Percentiles rank a stretch among this genome's conserved stretches.
These are phyloP conservation scores for Lophius piscatorius DNA, from an alignment of 2,113 vertebrate species.

Conservation along the genomic window DNA sequence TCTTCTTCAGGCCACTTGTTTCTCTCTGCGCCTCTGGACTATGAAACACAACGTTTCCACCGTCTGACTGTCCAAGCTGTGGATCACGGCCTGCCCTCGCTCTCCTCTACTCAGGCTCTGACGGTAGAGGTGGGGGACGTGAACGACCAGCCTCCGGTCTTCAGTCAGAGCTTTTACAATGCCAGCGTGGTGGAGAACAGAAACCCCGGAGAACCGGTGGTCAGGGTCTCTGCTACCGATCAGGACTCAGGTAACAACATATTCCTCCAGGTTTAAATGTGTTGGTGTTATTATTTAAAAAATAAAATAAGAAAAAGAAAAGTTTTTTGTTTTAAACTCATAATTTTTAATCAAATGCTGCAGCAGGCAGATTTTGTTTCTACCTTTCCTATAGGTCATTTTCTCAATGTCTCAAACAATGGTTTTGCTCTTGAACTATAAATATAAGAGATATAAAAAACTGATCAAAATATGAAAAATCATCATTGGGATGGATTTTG, in stretches of 20 bases:
- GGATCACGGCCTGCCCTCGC: constrained; percentile 82
- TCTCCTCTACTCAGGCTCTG: constrained; percentile 86
- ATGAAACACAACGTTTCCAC: constrained; percentile 79
- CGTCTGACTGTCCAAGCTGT: constrained; percentile 80
- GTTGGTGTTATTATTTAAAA: background rate
- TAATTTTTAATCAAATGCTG: no score
- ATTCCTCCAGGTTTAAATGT: background rate
- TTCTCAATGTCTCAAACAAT: no score
- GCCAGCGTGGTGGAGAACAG: constrained; percentile 85
- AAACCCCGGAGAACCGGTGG: constrained; percentile 80
- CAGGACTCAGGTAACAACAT: constrained; percentile 85
- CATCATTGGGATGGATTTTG: no score
- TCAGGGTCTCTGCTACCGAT: constrained; percentile 85
- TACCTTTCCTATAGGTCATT: no score
- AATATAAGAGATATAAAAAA: no score
- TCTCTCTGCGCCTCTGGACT: constrained; percentile 82
- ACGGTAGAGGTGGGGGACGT: constrained; percentile 86
- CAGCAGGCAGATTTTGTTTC: no score
- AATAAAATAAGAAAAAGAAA: background rate
- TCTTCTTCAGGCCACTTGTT: constrained; percentile 82
- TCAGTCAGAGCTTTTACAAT: constrained; percentile 81
- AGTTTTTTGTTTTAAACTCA: no score
- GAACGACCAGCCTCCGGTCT: constrained; percentile 85
- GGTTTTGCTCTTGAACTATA: no score
- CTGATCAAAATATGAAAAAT: no score